These are phyloP conservation scores for Zeus faber DNA, from an alignment of 2,113 vertebrate genomes.

Conservation along the genomic window DNA sequence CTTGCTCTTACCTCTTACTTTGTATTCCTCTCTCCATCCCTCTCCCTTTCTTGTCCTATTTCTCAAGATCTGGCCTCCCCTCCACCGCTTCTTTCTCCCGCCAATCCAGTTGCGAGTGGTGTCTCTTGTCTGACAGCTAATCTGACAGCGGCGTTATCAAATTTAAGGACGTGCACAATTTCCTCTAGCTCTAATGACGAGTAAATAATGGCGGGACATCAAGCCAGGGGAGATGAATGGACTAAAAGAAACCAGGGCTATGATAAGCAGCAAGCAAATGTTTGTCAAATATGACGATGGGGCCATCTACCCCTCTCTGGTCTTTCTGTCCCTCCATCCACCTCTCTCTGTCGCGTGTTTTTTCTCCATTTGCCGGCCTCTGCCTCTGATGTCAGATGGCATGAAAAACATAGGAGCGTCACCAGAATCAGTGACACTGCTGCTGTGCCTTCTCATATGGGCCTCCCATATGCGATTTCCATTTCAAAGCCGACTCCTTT, in stretches of 20 bases:
- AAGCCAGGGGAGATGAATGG: slow-evolving; percentile 53
- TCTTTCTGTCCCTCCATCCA: too few relatives aligned
- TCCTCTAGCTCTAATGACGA: slow-evolving; percentile 57
- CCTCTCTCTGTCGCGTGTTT: slow-evolving; percentile 37
- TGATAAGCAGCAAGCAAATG: slow-evolving; percentile 52
- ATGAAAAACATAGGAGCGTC: slow-evolving; percentile 53
- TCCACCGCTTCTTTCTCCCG: slow-evolving; percentile 15
- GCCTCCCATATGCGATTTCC: too few relatives aligned
- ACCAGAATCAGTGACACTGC: slow-evolving; percentile 47
- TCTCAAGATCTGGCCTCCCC: slow-evolving; percentile 1
- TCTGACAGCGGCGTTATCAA: slow-evolving; percentile 56
- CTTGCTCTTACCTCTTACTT: slow-evolving; percentile 1
- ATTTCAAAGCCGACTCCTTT: slow-evolving; percentile 74
- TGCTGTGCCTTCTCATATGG: too few relatives aligned
- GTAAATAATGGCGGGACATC: slow-evolving; percentile 65
- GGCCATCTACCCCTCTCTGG: slow-evolving; percentile 45
- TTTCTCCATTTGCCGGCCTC: slow-evolving; percentile 41
- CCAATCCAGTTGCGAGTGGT: slow-evolving; percentile 29
- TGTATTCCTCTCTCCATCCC: too few relatives aligned
- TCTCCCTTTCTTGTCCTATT: background rate
- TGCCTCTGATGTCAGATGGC: slow-evolving; percentile 58
- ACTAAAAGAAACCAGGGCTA: slow-evolving; percentile 19
- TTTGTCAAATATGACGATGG: slow-evolving; percentile 50
- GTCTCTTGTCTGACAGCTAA: slow-evolving; percentile 45
- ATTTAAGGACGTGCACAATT: slow-evolving; percentile 61